Conservation (phyloP, 92 coral and sea anemone species). For the Epizoanthus rinbou region DNA sequence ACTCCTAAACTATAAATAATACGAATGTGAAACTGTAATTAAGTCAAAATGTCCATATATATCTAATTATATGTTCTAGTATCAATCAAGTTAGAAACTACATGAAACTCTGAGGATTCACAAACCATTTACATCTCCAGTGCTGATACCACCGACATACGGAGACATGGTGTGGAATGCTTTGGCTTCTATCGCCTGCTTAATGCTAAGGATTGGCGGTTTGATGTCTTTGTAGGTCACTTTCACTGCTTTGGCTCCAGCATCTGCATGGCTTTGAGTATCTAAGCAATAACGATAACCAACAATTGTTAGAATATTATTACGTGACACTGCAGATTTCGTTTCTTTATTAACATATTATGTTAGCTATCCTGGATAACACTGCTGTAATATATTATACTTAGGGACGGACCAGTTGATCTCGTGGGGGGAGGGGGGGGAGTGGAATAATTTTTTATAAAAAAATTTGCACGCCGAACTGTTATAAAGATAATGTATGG, state of each 20-base stretch:
- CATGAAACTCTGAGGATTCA: neutral
- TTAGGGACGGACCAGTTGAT: too few species aligned
- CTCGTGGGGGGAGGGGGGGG: too few species aligned
- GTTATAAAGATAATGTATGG: too few species aligned
- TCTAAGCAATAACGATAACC: conserved; percentile 44
- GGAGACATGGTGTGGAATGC: conserved; percentile 67
- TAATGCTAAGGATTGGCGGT: conserved; percentile 74
- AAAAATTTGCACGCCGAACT: too few species aligned
- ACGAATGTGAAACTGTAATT: too few species aligned
- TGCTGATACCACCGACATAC: conserved; percentile 44
- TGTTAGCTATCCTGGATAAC: too few species aligned
- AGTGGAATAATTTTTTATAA: too few species aligned
- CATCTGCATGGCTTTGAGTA: conserved; percentile 81
- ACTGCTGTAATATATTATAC: too few species aligned
- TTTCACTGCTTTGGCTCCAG: conserved; percentile 78
- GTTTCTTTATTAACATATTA: neutral
- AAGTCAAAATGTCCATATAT: too few species aligned
- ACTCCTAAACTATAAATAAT: too few species aligned
- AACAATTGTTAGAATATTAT: neutral
- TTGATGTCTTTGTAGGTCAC: conserved; percentile 77
- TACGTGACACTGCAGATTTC: neutral
- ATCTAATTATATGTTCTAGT: too few species aligned
- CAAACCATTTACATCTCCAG: conserved; percentile 84
- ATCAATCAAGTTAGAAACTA: neutral
- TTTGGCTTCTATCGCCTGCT: conserved; percentile 83